These are phyloP conservation scores for Melanotaenia boesemani DNA, from an alignment of 2,797 vertebrate species.

Conservation along the genomic window DNA sequence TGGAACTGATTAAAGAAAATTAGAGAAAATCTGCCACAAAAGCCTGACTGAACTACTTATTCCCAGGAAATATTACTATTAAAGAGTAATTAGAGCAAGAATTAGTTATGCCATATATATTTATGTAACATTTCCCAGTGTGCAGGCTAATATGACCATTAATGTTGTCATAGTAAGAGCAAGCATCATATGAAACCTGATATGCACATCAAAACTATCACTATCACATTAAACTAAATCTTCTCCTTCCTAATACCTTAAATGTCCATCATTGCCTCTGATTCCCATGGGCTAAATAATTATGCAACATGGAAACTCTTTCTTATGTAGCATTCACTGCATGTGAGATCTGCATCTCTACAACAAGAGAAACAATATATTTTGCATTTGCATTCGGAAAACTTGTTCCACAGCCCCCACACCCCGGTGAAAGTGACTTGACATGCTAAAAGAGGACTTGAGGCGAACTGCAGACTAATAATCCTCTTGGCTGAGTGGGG, in stretches of 20 bases:
- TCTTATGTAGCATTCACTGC: slow-evolving; percentile 23
- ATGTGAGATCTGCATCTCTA: slow-evolving; percentile 14
- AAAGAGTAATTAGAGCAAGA: not conserved
- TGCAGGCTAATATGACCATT: not conserved
- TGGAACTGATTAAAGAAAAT: not conserved
- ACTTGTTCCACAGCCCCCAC: slow-evolving; percentile 17
- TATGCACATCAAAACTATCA: slow-evolving; percentile 11
- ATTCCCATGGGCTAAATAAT: slow-evolving; percentile 47
- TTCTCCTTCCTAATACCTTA: slow-evolving; percentile 30
- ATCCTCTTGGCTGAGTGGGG: slow-evolving; percentile 74
- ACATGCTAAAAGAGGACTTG: slow-evolving; percentile 31
- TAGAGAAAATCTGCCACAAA: not conserved
- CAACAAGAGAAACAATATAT: slow-evolving; percentile 18
- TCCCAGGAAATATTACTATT: not conserved
- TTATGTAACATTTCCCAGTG: not conserved
- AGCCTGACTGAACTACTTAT: not conserved
- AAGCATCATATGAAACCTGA: not conserved
- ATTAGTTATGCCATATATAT: too few relatives aligned
- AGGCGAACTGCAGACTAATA: slow-evolving; percentile 61
- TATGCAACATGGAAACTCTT: slow-evolving; percentile 46
- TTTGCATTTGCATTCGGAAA: slow-evolving; percentile 10
- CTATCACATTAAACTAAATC: slow-evolving; percentile 1
- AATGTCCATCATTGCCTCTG: slow-evolving; percentile 24
- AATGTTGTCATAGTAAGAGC: too few relatives aligned
- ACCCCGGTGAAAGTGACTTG: slow-evolving; percentile 58